phyloP scores from a whole-genome alignment of 92 coral and sea anemone species.

The Muricea muricata region DNA sequence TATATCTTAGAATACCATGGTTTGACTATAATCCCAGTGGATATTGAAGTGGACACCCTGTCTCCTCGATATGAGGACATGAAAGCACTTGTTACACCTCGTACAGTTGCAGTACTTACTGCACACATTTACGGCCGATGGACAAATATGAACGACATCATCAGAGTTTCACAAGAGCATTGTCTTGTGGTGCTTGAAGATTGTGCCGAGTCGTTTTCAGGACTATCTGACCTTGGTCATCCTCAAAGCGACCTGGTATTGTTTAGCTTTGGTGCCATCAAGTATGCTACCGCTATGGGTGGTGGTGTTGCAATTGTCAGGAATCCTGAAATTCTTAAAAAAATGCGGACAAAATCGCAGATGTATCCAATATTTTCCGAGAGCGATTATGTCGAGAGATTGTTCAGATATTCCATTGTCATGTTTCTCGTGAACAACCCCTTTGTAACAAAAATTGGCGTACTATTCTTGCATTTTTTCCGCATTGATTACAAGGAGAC shows the following conservation, averaged over 20 bases:
- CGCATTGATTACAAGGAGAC: slow-evolving; percentile 75
- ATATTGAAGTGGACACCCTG: slow-evolving; percentile 82
- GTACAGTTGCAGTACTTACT: slow-evolving; percentile 85
- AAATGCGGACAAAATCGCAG: slow-evolving; percentile 78
- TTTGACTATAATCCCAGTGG: slow-evolving; percentile 81
- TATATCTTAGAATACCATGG: slow-evolving; percentile 80
- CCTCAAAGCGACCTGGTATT: slow-evolving; percentile 75
- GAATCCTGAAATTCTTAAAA: slow-evolving; percentile 66
- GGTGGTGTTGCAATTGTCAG: slow-evolving; percentile 82
- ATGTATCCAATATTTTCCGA: slow-evolving; percentile 77
- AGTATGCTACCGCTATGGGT: slow-evolving; percentile 86
- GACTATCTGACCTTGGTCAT: slow-evolving; percentile 78
- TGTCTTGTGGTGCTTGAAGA: slow-evolving; percentile 85
- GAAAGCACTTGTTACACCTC: slow-evolving; percentile 80
- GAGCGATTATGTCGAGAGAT: slow-evolving; percentile 70
- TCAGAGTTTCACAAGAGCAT: slow-evolving; percentile 71
- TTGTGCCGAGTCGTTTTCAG: slow-evolving; percentile 97
- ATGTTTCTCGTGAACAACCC: slow-evolving; percentile 76
- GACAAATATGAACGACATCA: slow-evolving; percentile 77
- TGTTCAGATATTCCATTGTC: slow-evolving; percentile 75
- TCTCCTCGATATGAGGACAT: slow-evolving; percentile 87
- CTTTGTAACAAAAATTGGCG: slow-evolving; percentile 3
- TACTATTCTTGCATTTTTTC: slow-evolving; percentile 51
- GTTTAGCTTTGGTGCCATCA: slow-evolving; percentile 95
- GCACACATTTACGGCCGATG: slow-evolving; percentile 96